Evolutionary conservation across 2,888 invertebrate genomes (phyloP).

Genomic region (Drosophila anomalata): DNA sequence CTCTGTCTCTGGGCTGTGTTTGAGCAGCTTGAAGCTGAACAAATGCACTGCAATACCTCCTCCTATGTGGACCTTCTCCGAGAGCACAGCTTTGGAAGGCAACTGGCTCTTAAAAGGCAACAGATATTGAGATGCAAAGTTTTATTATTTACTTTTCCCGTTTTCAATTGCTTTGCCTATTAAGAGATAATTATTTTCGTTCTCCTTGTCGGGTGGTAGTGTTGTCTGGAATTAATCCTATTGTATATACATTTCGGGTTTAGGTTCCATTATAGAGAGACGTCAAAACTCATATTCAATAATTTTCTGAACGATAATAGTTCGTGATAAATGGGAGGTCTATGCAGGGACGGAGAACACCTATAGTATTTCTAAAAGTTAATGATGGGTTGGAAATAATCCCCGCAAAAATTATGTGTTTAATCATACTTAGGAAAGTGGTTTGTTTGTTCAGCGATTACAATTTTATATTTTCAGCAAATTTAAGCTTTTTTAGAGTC

Average conservation of each 20-base stretch:
- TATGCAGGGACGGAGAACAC: not conserved
- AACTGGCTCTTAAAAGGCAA: constrained; percentile 15
- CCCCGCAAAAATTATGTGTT: not conserved
- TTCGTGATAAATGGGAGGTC: constrained; percentile 7
- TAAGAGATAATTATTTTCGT: constrained; percentile 32
- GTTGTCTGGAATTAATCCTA: constrained; percentile 31
- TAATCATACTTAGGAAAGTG: not conserved
- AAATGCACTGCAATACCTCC: constrained; percentile 18
- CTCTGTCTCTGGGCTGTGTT: constrained; percentile 13
- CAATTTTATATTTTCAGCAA: not conserved
- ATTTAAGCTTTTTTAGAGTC: not conserved
- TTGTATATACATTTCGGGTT: constrained; percentile 15
- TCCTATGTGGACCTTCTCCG: not conserved
- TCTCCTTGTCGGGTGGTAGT: constrained; percentile 3
- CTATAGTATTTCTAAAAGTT: not conserved
- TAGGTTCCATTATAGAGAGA: constrained; percentile 1
- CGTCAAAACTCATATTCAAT: not conserved
- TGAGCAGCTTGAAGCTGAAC: constrained; percentile 22
- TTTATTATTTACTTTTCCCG: constrained; percentile 19
- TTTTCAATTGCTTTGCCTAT: constrained; percentile 27
- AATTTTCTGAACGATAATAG: constrained; percentile 9
- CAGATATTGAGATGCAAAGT: constrained; percentile 24
- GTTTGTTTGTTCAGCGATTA: not conserved
- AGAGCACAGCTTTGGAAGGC: not conserved
- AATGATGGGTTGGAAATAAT: not conserved